Evolutionary conservation across 1,140 invertebrate species (phyloP).

Genomic region (Danaus melanippus): DNA sequence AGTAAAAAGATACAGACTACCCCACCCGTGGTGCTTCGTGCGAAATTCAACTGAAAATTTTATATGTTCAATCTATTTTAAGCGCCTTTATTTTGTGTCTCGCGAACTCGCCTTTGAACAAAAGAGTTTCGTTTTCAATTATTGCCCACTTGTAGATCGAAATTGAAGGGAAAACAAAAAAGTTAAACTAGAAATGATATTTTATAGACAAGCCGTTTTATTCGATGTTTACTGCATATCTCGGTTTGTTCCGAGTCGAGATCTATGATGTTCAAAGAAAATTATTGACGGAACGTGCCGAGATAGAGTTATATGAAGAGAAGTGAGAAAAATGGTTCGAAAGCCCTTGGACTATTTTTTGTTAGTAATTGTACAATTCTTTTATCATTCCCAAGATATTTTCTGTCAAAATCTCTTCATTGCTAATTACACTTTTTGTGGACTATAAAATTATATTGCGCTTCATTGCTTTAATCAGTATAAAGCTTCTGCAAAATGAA

Average conservation of each 20-base stretch:
- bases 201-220: conserved; percentile 66
- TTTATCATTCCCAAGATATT: conserved; percentile 36
- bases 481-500: conserved; percentile 52
- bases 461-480: conserved; percentile 48
- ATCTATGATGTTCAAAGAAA: conserved; percentile 65
- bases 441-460: conserved; percentile 49
- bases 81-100: conserved; percentile 68
- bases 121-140: conserved; percentile 70
- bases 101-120: conserved; percentile 54
- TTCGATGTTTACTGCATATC: conserved; percentile 66
- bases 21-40: conserved; percentile 60
- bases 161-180: conserved; percentile 64
- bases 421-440: conserved; percentile 36
- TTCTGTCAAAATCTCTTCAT: conserved; percentile 31
- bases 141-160: conserved; percentile 71
- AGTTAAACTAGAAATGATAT: conserved; percentile 63
- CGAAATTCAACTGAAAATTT: conserved; percentile 71
- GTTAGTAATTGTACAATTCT: conserved; percentile 34
- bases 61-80: conserved; percentile 71
- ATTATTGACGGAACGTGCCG: conserved; percentile 69
- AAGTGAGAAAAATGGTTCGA: conserved; percentile 29
- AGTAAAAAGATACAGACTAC: conserved; percentile 69
- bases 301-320: conserved; percentile 37
- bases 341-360: conserved; percentile 26
- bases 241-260: conserved; percentile 61